Percentiles rank a stretch among this genome's conserved stretches.
phyloP scores from a whole-genome alignment of 2,888 invertebrate genomes.

The Leptopilina drosophilae region DNA sequence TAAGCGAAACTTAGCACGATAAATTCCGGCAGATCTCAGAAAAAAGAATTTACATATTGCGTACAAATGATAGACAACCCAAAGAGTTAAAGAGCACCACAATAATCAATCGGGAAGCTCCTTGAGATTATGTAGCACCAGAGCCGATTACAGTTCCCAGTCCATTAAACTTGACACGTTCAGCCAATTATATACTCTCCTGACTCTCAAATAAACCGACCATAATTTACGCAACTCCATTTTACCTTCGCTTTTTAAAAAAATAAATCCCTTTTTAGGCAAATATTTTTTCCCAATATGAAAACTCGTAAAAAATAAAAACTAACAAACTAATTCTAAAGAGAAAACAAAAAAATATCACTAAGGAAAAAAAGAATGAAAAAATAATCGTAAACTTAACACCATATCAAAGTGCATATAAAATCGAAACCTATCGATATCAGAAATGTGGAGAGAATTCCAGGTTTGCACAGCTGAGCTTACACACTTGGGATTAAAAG shows the following conservation, averaged over 20 bases:
- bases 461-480: conserved; percentile 15
- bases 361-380: too few species aligned
- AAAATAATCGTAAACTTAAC: background rate
- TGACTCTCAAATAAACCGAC: too few species aligned
- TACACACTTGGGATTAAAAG: conserved; percentile 11
- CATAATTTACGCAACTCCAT: too few species aligned
- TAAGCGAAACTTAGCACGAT: background rate
- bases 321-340: too few species aligned
- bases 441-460: background rate
- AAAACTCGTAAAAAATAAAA: too few species aligned
- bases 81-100: too few species aligned
- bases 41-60: background rate
- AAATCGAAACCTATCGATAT: conserved; percentile 16
- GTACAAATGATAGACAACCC: too few species aligned
- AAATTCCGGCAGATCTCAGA: background rate
- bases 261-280: too few species aligned
- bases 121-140: background rate
- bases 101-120: background rate
- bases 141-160: background rate
- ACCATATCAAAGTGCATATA: background rate
- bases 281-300: too few species aligned
- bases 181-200: background rate
- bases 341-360: too few species aligned
- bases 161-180: background rate
- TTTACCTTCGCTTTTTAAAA: too few species aligned